Evolutionary conservation across 2,888 invertebrate species (phyloP), one percentile per base, ranked within the genome.

Genomic region (Ligdia adustata): DNA sequence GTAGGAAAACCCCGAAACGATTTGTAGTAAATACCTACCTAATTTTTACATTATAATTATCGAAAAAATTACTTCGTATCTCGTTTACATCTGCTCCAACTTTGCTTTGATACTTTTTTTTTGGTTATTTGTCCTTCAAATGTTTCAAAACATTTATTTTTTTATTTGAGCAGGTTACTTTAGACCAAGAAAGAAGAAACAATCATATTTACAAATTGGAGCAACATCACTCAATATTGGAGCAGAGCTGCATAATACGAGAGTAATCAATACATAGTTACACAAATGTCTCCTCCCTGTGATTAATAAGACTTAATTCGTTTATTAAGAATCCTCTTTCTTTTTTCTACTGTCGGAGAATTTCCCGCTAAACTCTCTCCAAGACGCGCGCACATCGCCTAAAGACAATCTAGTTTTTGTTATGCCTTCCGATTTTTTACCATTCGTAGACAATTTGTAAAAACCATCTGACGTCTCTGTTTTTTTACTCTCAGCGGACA

Each of bases 361-460:
- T 43, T 73, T 76, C 1, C 73, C 77, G 47, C 76, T 78, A 31
- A 81, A 75, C 40, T 75, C 78, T 4, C 71, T 55, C 80, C 80
- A 79, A 1, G 79, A 74, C 1, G 78, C 79, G 16, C 75, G 54
- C 60, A 79, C 64, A 18, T 80, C 79, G 0, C 75, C 79, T 2
- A 79, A 46, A 1, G 78, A 74, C 2, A 75, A 44, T 15, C 73
- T 42, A 4, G 72, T 52, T 26, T 43, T 46, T 0, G 45, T 28
- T 39, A 40, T 20, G 28, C 55, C 52, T 11, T 55, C 52, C 1
- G 32, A 15, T 3, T 51, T 45, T 28, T 60, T 60, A 18, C 46
- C 37, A 5, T 48, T 48, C 18, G 40, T 29, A n/a, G 46, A 22
- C 7, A 35, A 11, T 29, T 52, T 53, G 37, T 52, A 52, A 28